Percentiles rank a stretch among this genome's conserved stretches.
These are phyloP conservation scores for Acrocyrtus sp. DNA, from an alignment of 2,888 invertebrate species.

Conservation along the genomic window DNA sequence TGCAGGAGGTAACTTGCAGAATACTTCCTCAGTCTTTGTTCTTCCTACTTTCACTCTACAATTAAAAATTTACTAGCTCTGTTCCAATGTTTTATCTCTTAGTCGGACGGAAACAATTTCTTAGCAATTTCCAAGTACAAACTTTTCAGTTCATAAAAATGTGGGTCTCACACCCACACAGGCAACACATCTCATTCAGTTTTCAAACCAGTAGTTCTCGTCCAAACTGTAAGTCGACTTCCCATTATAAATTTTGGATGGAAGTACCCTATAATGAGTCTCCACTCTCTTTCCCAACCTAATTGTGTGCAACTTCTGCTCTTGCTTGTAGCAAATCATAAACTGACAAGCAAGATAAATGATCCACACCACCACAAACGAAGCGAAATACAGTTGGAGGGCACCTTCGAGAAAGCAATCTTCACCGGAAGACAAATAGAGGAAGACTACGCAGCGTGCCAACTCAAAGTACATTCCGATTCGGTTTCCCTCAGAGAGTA, in stretches of 20 bases:
- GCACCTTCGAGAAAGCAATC: slow-evolving; percentile 56
- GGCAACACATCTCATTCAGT: no score
- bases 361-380: slow-evolving; percentile 56
- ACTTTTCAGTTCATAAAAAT: no score
- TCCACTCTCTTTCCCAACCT: slow-evolving; percentile 28
- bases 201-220: slow-evolving; percentile 38
- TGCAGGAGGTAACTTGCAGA: no score
- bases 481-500: slow-evolving; percentile 77
- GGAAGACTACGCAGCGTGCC: slow-evolving; percentile 73
- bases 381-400: slow-evolving; percentile 52
- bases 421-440: slow-evolving; percentile 65
- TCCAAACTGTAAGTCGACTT: slow-evolving; percentile 35
- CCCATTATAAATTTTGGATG: slow-evolving; percentile 40
- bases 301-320: slow-evolving; percentile 26
- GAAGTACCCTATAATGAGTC: slow-evolving; percentile 16
- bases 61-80: no score
- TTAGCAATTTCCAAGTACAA: no score
- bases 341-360: slow-evolving; percentile 49
- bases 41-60: no score
- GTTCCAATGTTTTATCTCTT: no score
- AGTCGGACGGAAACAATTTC: no score
- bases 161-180: no score
- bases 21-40: no score
- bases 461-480: slow-evolving; percentile 75
- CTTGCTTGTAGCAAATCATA: slow-evolving; percentile 39